These are phyloP conservation scores for Sapayoa aenigma DNA, from an alignment of 2,113 vertebrate genomes.

Conservation along the genomic window DNA sequence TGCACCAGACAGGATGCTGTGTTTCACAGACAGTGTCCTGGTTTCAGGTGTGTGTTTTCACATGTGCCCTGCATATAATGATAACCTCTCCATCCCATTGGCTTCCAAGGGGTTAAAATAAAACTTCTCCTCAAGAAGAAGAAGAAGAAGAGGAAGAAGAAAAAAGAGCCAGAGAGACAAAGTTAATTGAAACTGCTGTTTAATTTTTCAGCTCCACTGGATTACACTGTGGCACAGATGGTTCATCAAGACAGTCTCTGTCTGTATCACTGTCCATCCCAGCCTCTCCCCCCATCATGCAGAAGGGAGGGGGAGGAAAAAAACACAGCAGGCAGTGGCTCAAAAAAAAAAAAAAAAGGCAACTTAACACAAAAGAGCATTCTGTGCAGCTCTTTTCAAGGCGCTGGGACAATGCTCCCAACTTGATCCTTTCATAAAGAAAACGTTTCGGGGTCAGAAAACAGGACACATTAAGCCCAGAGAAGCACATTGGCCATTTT, in stretches of 20 bases:
- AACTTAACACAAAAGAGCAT: constrained; percentile 92
- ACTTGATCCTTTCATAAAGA: constrained; percentile 87
- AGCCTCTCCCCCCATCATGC: constrained; percentile 68
- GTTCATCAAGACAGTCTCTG: constrained; percentile 86
- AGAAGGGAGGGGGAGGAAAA: constrained; percentile 62
- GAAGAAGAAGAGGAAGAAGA: neutral
- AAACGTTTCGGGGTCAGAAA: constrained; percentile 88
- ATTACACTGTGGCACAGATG: constrained; percentile 91
- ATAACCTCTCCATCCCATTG: neutral
- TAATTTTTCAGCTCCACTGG: constrained; percentile 85
- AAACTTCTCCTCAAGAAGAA: constrained; percentile 63
- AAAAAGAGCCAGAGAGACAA: constrained; percentile 71
- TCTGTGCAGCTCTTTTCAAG: constrained; percentile 91
- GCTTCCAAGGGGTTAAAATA: constrained; percentile 79
- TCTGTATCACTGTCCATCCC: constrained; percentile 79
- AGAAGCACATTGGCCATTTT: constrained; percentile 85
- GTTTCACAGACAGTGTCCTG: neutral
- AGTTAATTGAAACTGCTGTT: constrained; percentile 86
- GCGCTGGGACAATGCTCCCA: constrained; percentile 81
- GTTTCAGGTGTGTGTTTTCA: neutral
- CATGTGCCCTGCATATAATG: neutral
- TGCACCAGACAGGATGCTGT: neutral
- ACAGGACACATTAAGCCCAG: constrained; percentile 84
- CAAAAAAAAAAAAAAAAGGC: constrained; percentile 71
- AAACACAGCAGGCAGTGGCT: constrained; percentile 84